Evolutionary conservation across 2,113 vertebrate genomes (phyloP), one percentile per base, ranked within the genome.

Genomic region (Aramus guarauna): DNA sequence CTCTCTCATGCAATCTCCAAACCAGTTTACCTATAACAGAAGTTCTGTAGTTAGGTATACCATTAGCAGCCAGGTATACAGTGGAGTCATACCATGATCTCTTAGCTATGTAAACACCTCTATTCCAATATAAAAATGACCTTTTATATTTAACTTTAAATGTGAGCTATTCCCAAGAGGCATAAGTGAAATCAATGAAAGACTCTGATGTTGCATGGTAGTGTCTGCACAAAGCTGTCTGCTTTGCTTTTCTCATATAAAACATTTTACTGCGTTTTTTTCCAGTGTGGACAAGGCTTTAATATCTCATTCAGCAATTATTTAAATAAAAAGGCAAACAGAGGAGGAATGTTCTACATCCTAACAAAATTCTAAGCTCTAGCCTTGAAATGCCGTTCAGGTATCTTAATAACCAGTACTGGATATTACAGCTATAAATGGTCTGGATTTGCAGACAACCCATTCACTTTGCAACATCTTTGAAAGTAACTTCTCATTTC

Each of bases 101-200:
- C 34, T 62, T 86, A 66, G 34, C 52, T 48, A 21, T 15, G 15
- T 81, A 92, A 92, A 84, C 74, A 74, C 3, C 16, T 63, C 34
- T 58, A 73, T 37, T 66, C 62, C 34, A 55, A 36, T 41, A 87
- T 23, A 85, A 89, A 75, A 79, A 92, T 64, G 17, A 76, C 47
- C 60, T 92, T 94, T 83, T 43, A 41, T 20, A 76, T 90, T 66
- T 92, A 88, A 58, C 18, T 93, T 93, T 50, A 90, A 88, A 85
- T 88, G 74, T 76, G 56, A 96, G 19, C 56, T 87, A 19, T 76
- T 93, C 69, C 53, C 59, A 83, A 73, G 29, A 93, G 45, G 58
- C 24, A 6, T n/a, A 88, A 95, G 29, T 58, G n/a, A 93, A 96
- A 92, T 69, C 56, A 74, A 55, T 69, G 55, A 36, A 56, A 80